phyloP scores from a whole-genome alignment of 2,888 invertebrate species.

The Drosophila mulleri region DNA sequence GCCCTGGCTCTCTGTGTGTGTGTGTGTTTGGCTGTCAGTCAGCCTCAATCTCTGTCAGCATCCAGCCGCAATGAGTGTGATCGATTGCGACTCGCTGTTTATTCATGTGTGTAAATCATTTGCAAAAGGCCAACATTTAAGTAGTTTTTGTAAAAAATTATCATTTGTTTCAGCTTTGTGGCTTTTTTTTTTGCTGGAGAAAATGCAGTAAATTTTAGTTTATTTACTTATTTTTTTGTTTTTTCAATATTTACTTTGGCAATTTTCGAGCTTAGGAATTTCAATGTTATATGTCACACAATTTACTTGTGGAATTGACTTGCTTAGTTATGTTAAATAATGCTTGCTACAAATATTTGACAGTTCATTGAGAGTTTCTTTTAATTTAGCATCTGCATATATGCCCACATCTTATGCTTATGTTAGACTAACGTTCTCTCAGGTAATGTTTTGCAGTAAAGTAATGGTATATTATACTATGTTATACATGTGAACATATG shows the following conservation, averaged over 20 bases:
- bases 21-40: constrained; percentile 1
- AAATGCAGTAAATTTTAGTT: constrained; percentile 3
- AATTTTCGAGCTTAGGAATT: neutral
- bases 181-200: neutral
- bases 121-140: constrained; percentile 9
- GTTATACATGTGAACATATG: too few species aligned
- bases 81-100: constrained; percentile 47
- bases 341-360: neutral
- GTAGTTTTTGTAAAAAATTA: constrained; percentile 4
- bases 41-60: constrained; percentile 6
- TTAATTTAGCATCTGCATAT: neutral
- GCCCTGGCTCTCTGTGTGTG: neutral
- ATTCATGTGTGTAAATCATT: constrained; percentile 37
- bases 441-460: too few species aligned
- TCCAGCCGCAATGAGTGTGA: constrained; percentile 43
- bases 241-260: neutral
- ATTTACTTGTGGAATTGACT: neutral
- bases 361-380: neutral
- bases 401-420: too few species aligned
- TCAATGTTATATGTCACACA: constrained; percentile 4
- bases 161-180: neutral
- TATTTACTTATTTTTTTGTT: neutral
- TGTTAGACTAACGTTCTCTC: too few species aligned
- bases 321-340: neutral
- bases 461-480: too few species aligned